These are phyloP conservation scores for Drepana arcuata DNA, from an alignment of 1,140 invertebrate genomes.

Conservation along the genomic window DNA sequence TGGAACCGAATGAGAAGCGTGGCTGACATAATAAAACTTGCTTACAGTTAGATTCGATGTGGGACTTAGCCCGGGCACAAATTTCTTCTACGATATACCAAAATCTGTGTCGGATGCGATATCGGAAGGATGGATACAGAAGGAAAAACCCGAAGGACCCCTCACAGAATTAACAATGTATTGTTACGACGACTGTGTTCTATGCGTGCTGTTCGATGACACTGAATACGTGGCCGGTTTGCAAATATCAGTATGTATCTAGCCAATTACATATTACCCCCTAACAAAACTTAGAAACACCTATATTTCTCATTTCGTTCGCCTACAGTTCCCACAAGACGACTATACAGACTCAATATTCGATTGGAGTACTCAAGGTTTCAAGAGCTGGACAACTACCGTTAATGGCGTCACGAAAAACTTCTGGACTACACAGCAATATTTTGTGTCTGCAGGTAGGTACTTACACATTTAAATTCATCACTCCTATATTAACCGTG, in stretches of 20 bases:
- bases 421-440: conserved; percentile 28
- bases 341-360: conserved; percentile 14
- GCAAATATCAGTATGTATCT: conserved; percentile 36
- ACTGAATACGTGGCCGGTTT: conserved; percentile 28
- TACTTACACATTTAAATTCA: too few species aligned
- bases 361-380: conserved; percentile 31
- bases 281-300: too few species aligned
- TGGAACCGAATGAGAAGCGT: too few species aligned
- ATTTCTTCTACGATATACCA: background rate
- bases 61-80: background rate
- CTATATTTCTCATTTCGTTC: too few species aligned
- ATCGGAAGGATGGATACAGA: background rate
- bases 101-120: background rate
- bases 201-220: conserved; percentile 31
- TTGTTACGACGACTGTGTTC: conserved; percentile 16
- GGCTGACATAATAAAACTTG: too few species aligned
- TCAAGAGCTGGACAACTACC: conserved; percentile 20
- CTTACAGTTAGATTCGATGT: background rate
- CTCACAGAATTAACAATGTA: conserved; percentile 12
- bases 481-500: too few species aligned
- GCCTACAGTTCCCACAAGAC: conserved; percentile 23
- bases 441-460: conserved; percentile 31
- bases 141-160: background rate
- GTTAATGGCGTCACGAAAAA: conserved; percentile 9
- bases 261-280: too few species aligned